A percentile compares a stretch with the other conserved stretches of the same genome.
Conservation (phyloP, 2,797 vertebrate genomes). For the Oreochromis grahami region DNA sequence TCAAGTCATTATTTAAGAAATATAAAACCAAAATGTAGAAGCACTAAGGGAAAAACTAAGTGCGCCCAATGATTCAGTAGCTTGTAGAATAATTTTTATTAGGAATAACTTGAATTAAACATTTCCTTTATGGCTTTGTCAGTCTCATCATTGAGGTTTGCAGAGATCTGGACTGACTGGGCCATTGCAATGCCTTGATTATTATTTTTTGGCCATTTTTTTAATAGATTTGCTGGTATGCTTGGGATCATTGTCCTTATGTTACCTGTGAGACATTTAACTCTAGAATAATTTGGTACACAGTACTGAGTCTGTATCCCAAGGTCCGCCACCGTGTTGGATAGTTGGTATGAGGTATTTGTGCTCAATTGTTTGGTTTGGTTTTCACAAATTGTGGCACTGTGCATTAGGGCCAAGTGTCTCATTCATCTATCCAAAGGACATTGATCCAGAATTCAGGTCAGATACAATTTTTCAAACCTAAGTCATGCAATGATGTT, state of each 20-base stretch:
- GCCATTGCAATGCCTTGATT: background rate
- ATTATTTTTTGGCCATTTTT: background rate
- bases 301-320: background rate
- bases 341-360: background rate
- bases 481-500: background rate
- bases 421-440: background rate
- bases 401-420: background rate
- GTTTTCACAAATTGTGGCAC: background rate
- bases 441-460: background rate
- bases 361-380: background rate
- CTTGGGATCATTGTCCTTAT: background rate
- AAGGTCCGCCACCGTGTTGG: background rate
- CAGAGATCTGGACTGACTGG: background rate
- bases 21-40: background rate
- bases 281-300: background rate
- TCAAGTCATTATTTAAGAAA: background rate
- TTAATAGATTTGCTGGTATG: background rate
- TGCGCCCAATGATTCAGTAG: background rate
- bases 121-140: background rate
- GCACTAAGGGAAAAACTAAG: accelerated
- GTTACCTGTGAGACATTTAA: background rate
- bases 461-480: background rate
- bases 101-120: background rate
- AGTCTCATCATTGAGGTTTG: background rate
- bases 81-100: background rate